phyloP scores from a whole-genome alignment of 2,888 invertebrate genomes.

The Myopa tessellatipennis region DNA sequence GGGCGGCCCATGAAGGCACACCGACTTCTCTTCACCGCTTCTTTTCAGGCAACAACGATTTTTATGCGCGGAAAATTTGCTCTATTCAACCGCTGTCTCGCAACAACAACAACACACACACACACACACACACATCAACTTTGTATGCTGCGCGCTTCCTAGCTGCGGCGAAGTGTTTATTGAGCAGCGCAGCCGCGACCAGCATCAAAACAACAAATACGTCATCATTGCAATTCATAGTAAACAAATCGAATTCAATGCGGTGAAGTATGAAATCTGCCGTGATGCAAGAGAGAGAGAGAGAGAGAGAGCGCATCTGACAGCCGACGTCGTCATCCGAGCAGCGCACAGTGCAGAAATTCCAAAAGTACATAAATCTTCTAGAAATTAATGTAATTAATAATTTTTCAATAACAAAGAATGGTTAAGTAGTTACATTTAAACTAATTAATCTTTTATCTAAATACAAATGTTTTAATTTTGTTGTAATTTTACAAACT shows the following conservation, averaged over 20 bases:
- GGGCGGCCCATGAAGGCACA: no score
- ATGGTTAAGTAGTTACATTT: no score
- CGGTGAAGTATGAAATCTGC: slow-evolving; percentile 2
- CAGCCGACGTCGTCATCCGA: background rate
- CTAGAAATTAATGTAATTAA: no score
- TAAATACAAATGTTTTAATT: no score
- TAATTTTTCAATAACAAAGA: no score
- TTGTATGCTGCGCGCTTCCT: slow-evolving; percentile 33
- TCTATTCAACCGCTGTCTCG: slow-evolving; percentile 15
- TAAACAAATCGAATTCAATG: slow-evolving; percentile 18
- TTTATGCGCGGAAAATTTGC: slow-evolving; percentile 22
- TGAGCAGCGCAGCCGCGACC: slow-evolving; percentile 50
- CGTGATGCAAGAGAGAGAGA: background rate
- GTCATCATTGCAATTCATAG: slow-evolving; percentile 59
- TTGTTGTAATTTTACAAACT: no score
- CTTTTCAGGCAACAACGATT: background rate
- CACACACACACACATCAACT: slow-evolving; percentile 9
- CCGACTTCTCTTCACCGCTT: background rate
- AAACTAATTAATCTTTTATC: no score
- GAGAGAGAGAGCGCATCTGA: background rate
- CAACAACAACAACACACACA: background rate
- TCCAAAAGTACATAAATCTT: background rate
- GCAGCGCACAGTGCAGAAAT: slow-evolving; percentile 6
- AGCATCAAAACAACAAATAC: slow-evolving; percentile 56
- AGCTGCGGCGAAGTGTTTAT: slow-evolving; percentile 28